A percentile compares a stretch with the other conserved stretches of the same genome.
phyloP scores from a whole-genome alignment of 1,140 invertebrate genomes.

The Drosophila carrolli region DNA sequence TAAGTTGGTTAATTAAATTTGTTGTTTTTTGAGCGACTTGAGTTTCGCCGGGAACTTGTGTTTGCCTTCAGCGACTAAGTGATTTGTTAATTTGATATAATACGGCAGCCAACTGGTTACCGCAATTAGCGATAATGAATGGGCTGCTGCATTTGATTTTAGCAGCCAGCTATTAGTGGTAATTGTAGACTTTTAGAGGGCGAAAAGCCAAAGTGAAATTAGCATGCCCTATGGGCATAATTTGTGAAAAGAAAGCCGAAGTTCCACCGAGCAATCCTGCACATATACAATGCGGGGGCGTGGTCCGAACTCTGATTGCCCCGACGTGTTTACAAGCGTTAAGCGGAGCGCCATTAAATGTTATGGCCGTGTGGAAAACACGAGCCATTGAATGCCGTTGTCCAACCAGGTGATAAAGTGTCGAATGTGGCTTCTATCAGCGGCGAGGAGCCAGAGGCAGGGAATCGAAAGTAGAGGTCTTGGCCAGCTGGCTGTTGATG shows the following conservation, averaged over 20 bases:
- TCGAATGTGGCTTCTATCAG: conserved; percentile 55
- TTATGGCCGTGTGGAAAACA: conserved; percentile 66
- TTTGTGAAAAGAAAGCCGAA: conserved; percentile 54
- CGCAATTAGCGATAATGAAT: conserved; percentile 76
- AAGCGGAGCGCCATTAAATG: conserved; percentile 77
- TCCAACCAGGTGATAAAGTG: conserved; percentile 79
- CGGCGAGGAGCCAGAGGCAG: background rate
- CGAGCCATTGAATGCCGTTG: conserved; percentile 58
- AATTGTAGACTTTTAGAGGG: conserved; percentile 73
- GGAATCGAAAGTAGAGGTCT: conserved; percentile 5
- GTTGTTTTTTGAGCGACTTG: conserved; percentile 48
- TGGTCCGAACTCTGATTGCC: conserved; percentile 54
- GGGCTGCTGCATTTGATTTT: conserved; percentile 53
- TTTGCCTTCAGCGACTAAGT: conserved; percentile 47
- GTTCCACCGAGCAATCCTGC: conserved; percentile 1
- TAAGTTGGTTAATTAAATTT: conserved; percentile 78
- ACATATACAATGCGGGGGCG: conserved; percentile 30
- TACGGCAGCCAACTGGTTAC: conserved; percentile 49
- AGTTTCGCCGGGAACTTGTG: conserved; percentile 3
- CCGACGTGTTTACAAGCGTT: conserved; percentile 79
- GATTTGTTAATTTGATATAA: conserved; percentile 82
- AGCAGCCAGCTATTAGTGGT: conserved; percentile 70
- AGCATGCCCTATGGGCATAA: conserved; percentile 76
- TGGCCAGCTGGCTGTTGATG: conserved; percentile 25
- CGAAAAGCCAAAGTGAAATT: conserved; percentile 70